phyloP scores from a whole-genome alignment of 1,140 invertebrate species.

The Samia ricini region DNA sequence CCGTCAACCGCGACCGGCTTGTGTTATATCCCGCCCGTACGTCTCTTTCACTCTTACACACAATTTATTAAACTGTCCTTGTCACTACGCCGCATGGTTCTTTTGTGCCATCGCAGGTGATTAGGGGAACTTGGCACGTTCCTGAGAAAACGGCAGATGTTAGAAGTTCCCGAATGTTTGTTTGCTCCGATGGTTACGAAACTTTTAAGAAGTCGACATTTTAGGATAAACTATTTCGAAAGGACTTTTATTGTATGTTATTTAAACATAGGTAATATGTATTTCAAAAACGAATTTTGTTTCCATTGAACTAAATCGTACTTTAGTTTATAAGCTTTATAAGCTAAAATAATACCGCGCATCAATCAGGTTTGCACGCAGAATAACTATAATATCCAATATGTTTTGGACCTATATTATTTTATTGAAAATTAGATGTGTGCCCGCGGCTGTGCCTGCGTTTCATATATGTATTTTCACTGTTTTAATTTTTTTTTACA shows the following conservation, averaged over 20 bases:
- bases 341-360: too few relatives aligned
- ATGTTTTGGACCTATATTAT: too few relatives aligned
- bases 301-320: too few relatives aligned
- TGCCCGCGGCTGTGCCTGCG: too few relatives aligned
- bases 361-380: too few relatives aligned
- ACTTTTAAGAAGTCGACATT: constrained; percentile 52
- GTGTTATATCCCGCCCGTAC: constrained; percentile 61
- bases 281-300: constrained; percentile 11
- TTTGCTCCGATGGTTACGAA: constrained; percentile 42
- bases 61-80: constrained; percentile 25
- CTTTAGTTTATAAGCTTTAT: too few relatives aligned
- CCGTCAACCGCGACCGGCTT: constrained; percentile 68
- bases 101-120: constrained; percentile 57
- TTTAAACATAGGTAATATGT: constrained; percentile 23
- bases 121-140: constrained; percentile 68
- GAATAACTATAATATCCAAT: too few relatives aligned
- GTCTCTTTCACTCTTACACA: constrained; percentile 29
- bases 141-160: constrained; percentile 73
- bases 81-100: constrained; percentile 49
- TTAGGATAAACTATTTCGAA: constrained; percentile 18
- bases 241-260: constrained; percentile 11
- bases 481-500: too few relatives aligned
- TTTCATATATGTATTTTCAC: too few relatives aligned
- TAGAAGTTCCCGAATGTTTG: constrained; percentile 38
- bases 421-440: too few relatives aligned